Conservation (phyloP, 2,113 vertebrate genomes). For the Halcyon malimbica region DNA sequence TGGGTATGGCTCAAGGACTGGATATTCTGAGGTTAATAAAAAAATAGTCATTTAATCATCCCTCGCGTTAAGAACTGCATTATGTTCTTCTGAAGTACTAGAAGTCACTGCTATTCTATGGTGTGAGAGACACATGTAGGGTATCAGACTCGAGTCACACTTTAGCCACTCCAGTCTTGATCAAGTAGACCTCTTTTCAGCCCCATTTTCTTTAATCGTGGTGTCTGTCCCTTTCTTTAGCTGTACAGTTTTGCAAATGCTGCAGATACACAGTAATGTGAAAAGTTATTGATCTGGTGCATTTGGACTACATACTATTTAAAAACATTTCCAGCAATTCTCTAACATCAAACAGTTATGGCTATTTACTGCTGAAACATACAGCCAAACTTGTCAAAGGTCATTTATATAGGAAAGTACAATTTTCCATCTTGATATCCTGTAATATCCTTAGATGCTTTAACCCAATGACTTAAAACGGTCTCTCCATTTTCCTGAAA, state of each 20-base stretch:
- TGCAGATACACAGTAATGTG: background rate
- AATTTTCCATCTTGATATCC: background rate
- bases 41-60: background rate
- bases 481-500: background rate
- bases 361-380: background rate
- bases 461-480: background rate
- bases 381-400: background rate
- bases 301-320: background rate
- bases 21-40: background rate
- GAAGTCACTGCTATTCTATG: background rate
- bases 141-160: background rate
- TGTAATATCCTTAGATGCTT: background rate
- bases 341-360: background rate
- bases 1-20: background rate
- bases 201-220: background rate
- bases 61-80: background rate
- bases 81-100: background rate
- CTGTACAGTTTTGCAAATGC: background rate
- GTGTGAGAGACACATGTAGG: background rate
- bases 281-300: background rate
- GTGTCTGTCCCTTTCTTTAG: background rate
- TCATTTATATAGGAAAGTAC: background rate
- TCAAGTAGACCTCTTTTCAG: background rate
- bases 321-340: background rate
- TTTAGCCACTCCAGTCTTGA: background rate